Evolutionary conservation across 2,888 invertebrate species (phyloP), one percentile per base, ranked within the genome.

Genomic region (Drosophila diplacantha): DNA sequence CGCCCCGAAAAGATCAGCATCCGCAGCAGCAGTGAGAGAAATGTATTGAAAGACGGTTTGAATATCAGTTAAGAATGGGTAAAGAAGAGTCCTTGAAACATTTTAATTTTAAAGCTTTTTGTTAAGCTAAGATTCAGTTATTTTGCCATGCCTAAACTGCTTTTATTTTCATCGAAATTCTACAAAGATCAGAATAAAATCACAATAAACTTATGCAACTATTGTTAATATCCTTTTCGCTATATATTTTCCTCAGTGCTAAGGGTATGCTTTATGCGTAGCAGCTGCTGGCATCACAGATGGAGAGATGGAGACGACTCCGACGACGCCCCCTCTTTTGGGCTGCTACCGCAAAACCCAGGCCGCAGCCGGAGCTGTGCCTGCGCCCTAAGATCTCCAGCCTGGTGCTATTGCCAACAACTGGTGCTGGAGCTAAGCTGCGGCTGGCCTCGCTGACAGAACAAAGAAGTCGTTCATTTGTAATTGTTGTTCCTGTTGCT

Each of bases 391-490:
- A 24, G 29, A 64, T 50, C 34, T n/a, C 24, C 52, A 41, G 31
- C 35, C 53, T 64, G 66, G 24, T 37, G 52, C 51, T 46, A 20
- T 46, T 14, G 44, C 44, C 44, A 46, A 46, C 44, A 46, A 46
- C 44, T 61, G 61, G 54, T 35, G 54, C 54, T 29, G 54, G 18
- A 20, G 54, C 54, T 55, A 37, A 55, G 35, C 46, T 38, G 63
- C 69, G 60, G 52, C 60, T 63, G 58, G 69, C 69, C 67, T 71
- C 74, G 85, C 85, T 84, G 84, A 85, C 84, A 84, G 84, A 83
- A 85, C 85, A 85, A 85, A 85, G 84, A 81, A 85, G 84, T 84
- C 85, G 84, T 84, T 85, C 85, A 85, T 84, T 84, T 84, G 85
- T 84, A 84, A 84, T 85, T 85, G 84, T 85, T 84, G 81, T 83